A percentile compares a stretch with the other conserved stretches of the same genome.
Conservation (phyloP, 2,797 vertebrate genomes). For the Heterohyrax brucei region DNA sequence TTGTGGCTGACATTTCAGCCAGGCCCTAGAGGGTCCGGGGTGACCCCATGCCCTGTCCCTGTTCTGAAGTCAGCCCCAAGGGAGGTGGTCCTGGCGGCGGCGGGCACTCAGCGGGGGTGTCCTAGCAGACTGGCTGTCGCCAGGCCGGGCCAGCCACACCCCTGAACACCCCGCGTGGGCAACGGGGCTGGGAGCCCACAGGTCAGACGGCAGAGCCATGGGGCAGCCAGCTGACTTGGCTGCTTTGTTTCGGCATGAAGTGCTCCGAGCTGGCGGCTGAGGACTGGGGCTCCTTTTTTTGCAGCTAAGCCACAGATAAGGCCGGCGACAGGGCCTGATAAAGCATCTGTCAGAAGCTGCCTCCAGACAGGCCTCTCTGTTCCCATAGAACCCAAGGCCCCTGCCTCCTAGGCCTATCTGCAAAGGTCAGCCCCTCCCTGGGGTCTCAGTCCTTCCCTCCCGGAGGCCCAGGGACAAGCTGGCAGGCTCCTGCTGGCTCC, state of each 20-base stretch:
- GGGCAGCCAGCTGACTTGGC: slow-evolving; percentile 80
- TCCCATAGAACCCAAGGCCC: slow-evolving; percentile 69
- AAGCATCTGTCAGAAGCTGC: slow-evolving; percentile 79
- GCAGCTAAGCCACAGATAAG: slow-evolving; percentile 86
- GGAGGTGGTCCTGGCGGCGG: slow-evolving; percentile 66
- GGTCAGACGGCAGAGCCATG: background rate
- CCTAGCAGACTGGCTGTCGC: slow-evolving; percentile 86
- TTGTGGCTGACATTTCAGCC: slow-evolving; percentile 85
- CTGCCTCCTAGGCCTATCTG: slow-evolving; percentile 66
- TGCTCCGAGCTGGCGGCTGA: slow-evolving; percentile 38
- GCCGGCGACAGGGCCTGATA: slow-evolving; percentile 81
- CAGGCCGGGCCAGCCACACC: background rate
- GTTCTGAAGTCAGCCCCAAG: slow-evolving; percentile 77
- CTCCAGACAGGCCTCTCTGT: slow-evolving; percentile 39
- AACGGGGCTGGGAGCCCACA: slow-evolving; percentile 70
- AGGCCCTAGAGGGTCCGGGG: slow-evolving; percentile 65
- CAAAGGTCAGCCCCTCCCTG: background rate
- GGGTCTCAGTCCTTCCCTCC: background rate
- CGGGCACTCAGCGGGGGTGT: slow-evolving; percentile 73
- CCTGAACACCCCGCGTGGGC: slow-evolving; percentile 80
- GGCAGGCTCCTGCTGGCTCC: background rate
- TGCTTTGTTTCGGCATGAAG: slow-evolving; percentile 85
- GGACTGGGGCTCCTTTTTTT: slow-evolving; percentile 26
- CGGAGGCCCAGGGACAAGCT: background rate
- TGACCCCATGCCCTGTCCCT: slow-evolving; percentile 75